phyloP scores from a whole-genome alignment of 2,113 vertebrate genomes.

The Alligator mississippiensis region DNA sequence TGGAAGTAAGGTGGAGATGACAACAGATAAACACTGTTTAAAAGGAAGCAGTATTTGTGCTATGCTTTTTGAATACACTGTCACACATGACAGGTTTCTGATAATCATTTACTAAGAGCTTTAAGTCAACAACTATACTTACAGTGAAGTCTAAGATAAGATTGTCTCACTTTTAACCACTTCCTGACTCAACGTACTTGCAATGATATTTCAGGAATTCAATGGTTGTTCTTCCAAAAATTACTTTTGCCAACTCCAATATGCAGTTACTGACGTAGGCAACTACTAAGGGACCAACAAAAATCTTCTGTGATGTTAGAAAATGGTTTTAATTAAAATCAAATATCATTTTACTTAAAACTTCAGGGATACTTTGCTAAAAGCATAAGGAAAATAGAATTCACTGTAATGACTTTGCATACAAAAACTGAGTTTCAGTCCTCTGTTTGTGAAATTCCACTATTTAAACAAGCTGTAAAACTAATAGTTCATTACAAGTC shows the following conservation, averaged over 20 bases:
- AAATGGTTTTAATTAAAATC: background rate
- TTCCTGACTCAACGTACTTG: conserved; percentile 1
- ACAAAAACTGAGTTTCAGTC: background rate
- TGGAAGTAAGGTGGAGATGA: background rate
- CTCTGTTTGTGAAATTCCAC: background rate
- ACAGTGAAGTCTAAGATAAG: conserved; percentile 60
- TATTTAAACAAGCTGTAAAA: background rate
- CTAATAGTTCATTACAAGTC: background rate
- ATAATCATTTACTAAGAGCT: conserved; percentile 81
- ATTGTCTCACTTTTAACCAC: conserved; percentile 74
- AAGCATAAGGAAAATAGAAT: background rate
- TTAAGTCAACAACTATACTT: conserved; percentile 72
- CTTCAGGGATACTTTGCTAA: background rate
- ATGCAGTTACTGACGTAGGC: background rate
- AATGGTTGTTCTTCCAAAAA: background rate
- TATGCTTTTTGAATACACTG: conserved; percentile 54
- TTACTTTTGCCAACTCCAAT: background rate
- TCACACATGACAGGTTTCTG: conserved; percentile 71
- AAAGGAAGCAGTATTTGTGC: conserved; percentile 41
- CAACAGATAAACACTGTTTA: conserved; percentile 4
- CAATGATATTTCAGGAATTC: background rate
- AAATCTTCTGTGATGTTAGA: background rate
- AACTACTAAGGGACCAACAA: background rate
- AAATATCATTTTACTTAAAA: background rate
- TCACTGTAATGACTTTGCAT: background rate